Evolutionary conservation across 2,888 invertebrate genomes (phyloP), one percentile per base, ranked within the genome.

Genomic region (Allolobophora icterica): DNA sequence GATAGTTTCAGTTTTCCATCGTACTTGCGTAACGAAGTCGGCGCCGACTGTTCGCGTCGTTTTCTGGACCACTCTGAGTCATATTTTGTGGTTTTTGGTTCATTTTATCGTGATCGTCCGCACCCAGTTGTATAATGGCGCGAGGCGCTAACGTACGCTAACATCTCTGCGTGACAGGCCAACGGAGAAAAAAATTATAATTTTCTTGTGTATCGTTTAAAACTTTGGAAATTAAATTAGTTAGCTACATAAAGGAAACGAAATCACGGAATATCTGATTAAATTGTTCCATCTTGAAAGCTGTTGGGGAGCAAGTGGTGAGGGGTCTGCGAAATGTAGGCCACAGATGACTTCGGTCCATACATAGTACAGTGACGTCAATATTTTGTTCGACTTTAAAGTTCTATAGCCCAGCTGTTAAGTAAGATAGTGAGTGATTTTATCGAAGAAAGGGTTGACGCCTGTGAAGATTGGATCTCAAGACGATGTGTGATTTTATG

Each of bases 341-440:
- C 71, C 71, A 71, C 30, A n/a, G 71, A 71, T 30, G 30, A 71
- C n/a, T 71, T 52, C 24, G n/a, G 3, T 71, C 71, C n/a, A 71
- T 71, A n/a, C n/a, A n/a, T 71, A n/a, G 30, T 2, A n/a, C 71
- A 71, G 71, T n/a, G 30, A 71, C 30, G 71, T 71, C 71, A 71
- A 71, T 71, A 71, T 71, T 71, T 71, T 71, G 71, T n/a, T 71
- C 71, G 71, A 52, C n/a, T 71, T 52, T n/a, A 71, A 71, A 71
- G 71, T 71, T 71, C 71, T n/a, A 11, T 71, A 71, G 71, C 71
- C 8, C 71, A 71, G 30, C 17, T 71, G 71, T n/a, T 8, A 11
- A 71, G 71, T 30, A 11, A n/a, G 8, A 8, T 52, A 24, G 24
- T 52, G 6, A 24, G 24, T 52, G 6, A 24, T 71, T 71, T 71